Percentiles rank a stretch among this genome's conserved stretches.
Evolutionary conservation across 2,113 vertebrate genomes (phyloP).

Genomic region (Haemorhous mexicanus): DNA sequence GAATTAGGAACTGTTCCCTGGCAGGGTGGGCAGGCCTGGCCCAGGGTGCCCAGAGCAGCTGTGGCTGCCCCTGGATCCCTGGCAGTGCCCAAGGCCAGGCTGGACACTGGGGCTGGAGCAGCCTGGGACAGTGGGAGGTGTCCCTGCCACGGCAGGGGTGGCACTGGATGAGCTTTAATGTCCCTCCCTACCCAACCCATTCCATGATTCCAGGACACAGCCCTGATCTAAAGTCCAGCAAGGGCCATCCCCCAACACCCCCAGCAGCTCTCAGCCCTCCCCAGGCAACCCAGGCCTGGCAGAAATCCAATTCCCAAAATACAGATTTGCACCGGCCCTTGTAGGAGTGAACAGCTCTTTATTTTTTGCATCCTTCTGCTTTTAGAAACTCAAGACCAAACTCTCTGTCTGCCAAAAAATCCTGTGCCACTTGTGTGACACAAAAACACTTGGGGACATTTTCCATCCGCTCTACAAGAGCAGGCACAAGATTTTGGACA

Average conservation of each 20-base stretch:
- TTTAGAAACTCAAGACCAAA: neutral
- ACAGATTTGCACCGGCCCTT: neutral
- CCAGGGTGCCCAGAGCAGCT: neutral
- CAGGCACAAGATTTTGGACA: neutral
- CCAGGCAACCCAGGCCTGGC: neutral
- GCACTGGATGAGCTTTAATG: accelerated
- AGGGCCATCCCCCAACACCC: neutral
- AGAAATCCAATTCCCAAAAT: neutral
- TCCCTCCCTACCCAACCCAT: neutral
- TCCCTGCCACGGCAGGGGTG: neutral
- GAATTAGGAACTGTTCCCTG: neutral
- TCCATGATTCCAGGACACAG: neutral
- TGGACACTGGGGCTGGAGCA: neutral
- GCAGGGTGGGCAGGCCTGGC: neutral
- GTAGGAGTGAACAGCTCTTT: neutral
- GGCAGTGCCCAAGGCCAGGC: neutral
- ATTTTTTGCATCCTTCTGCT: neutral
- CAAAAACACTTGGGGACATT: neutral
- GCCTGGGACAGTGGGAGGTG: neutral
- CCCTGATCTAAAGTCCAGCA: neutral
- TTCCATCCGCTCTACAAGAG: neutral
- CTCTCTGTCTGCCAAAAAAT: neutral
- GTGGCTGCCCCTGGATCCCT: neutral
- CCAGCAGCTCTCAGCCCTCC: neutral
- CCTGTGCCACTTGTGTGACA: neutral